Base-by-base conservation (phyloP, 1,140 invertebrate genomes). In the Theocolax elegans region DNA sequence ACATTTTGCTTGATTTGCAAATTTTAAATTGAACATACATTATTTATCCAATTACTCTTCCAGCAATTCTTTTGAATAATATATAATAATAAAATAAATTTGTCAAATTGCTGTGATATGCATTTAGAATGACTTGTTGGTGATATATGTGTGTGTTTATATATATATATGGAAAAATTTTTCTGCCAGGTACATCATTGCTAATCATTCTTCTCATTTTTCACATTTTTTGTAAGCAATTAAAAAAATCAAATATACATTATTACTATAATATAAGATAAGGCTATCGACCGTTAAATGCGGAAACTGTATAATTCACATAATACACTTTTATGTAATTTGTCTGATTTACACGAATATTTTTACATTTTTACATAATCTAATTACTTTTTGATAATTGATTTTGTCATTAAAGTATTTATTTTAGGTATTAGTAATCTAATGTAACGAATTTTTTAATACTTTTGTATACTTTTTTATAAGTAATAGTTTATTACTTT, bases 281-380 rank as follows among this genome's bases (percentile, higher is more conserved):
- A 60, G 58, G 25, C 27, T 46, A 44, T 25, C 29, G 42, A 60
- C 25, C 29, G 58, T 60, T 60, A 23, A 46, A 46, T 60, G 58
- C 58, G 58, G 42, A 17, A 46, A 60, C 23, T 60, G 49, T 69
- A 54, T 46, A 27, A 17, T 35, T 62, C 56, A 68, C 58, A 51
- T 48, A 38, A 62, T 58, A 67, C 31, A 48, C 44, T 35, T 60
- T 67, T n/a, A 58, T 54, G 54, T 66, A 53, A 46, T 44, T 27
- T 46, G 21, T 68, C 35, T 69, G 53, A 62, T 13, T 54, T 63
- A 46, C 13, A 69, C 35, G 42, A 44, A 59, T 54, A 63, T 59
- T 56, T n/a, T 67, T 17, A 67, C 17, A 23, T 12, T 67, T 67
- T 67, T 42, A 17, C 21, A 59, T 58, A 15, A 44, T 67, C 31